These are phyloP conservation scores for Marcusenius ussheri DNA, from an alignment of 2,113 vertebrate species.

Conservation along the genomic window DNA sequence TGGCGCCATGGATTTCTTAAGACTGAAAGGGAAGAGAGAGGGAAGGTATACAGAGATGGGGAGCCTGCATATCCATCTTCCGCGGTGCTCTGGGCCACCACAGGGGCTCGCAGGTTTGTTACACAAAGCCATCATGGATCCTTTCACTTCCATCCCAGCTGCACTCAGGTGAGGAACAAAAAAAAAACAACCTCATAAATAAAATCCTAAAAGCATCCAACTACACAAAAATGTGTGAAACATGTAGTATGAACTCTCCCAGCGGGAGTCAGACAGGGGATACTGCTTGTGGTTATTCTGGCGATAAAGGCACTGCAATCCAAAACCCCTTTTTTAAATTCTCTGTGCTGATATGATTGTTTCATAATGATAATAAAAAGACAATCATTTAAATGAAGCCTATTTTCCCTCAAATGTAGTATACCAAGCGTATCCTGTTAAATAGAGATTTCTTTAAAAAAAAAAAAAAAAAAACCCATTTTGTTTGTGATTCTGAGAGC, in stretches of 20 bases:
- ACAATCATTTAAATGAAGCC: neutral
- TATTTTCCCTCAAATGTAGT: neutral
- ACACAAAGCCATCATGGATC: neutral
- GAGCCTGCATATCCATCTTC: neutral
- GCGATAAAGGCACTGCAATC: neutral
- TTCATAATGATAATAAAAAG: neutral
- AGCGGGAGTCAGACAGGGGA: neutral
- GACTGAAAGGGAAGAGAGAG: neutral
- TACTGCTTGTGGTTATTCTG: neutral
- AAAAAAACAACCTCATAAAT: neutral
- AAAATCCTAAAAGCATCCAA: neutral
- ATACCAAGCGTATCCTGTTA: neutral
- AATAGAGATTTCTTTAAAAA: neutral
- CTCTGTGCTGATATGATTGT: neutral
- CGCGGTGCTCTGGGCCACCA: neutral
- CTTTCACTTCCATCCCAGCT: neutral
- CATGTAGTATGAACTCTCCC: neutral
- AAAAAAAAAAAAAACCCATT: neutral
- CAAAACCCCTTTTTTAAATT: neutral
- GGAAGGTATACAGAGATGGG: neutral
- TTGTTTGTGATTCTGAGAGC: neutral
- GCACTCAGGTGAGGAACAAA: neutral
- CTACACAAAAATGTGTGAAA: neutral
- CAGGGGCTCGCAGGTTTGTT: neutral
- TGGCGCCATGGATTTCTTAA: neutral